A percentile compares a stretch with the other conserved stretches of the same genome.
Conservation (phyloP, 1,140 invertebrate genomes). For the Diuraphis noxia region DNA sequence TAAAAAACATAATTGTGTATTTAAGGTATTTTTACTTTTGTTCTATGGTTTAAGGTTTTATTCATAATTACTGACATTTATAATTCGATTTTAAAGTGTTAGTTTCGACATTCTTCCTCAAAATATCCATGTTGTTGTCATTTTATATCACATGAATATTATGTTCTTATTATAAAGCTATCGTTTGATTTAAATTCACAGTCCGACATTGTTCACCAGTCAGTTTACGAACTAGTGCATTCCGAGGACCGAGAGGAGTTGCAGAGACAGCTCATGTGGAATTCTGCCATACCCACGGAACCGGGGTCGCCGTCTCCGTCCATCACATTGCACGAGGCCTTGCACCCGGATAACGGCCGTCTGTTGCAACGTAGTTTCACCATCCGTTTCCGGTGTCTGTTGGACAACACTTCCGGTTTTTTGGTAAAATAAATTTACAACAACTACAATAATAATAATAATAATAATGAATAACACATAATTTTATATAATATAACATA, state of each 20-base stretch:
- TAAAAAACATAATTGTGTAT: background rate
- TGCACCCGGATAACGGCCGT: conserved; percentile 81
- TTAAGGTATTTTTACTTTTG: background rate
- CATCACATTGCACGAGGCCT: conserved; percentile 80
- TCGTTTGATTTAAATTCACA: conserved; percentile 63
- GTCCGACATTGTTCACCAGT: conserved; percentile 99
- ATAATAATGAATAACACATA: background rate
- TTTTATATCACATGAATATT: background rate
- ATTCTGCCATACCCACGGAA: conserved; percentile 86
- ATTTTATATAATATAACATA: background rate
- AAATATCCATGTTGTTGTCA: background rate
- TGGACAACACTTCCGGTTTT: conserved; percentile 99
- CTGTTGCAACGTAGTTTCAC: conserved; percentile 93
- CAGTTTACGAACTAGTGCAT: conserved; percentile 97
- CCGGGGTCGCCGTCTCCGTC: conserved; percentile 63
- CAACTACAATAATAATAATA: conserved; percentile 13
- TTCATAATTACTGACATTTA: background rate
- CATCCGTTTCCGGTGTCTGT: conserved; percentile 94
- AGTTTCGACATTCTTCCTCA: background rate
- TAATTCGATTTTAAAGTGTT: background rate
- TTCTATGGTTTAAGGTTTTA: background rate
- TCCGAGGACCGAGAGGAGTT: conserved; percentile 98
- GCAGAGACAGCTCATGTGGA: conserved; percentile 94
- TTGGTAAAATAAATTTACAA: conserved; percentile 70
- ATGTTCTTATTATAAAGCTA: conserved; percentile 23